Evolutionary conservation across 2,797 vertebrate genomes (phyloP).

Genomic region (Telmatherina bonti): DNA sequence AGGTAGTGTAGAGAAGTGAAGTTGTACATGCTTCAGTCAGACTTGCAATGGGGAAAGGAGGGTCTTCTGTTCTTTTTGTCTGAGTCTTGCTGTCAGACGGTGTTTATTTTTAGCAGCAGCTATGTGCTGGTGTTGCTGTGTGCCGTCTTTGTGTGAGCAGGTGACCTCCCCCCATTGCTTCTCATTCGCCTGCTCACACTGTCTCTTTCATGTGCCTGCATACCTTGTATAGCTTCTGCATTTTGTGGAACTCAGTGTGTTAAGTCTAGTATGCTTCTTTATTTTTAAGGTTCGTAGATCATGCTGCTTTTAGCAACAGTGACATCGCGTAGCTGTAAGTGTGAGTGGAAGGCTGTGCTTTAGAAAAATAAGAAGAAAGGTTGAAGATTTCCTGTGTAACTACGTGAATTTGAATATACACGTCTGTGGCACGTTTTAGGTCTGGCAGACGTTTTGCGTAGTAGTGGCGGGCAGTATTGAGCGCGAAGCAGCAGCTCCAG

Average conservation of each 20-base stretch:
- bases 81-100: constrained; percentile 46
- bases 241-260: constrained; percentile 15
- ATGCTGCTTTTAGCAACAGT: not conserved
- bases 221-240: constrained; percentile 10
- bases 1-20: constrained; percentile 37
- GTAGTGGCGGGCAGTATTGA: constrained; percentile 66
- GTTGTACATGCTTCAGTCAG: constrained; percentile 39
- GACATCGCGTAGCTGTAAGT: not conserved
- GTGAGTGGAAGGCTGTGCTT: not conserved
- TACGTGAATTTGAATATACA: constrained; percentile 38
- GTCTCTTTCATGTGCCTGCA: constrained; percentile 24
- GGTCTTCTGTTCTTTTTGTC: constrained; percentile 60
- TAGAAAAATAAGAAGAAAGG: constrained; percentile 30
- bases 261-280: not conserved
- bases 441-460: constrained; percentile 61
- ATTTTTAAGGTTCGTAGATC: constrained; percentile 7
- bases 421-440: constrained; percentile 43
- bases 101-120: constrained; percentile 85
- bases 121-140: constrained; percentile 77
- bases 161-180: constrained; percentile 55
- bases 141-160: constrained; percentile 74
- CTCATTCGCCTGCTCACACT: constrained; percentile 27
- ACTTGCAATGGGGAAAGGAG: constrained; percentile 57
- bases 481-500: constrained; percentile 68
- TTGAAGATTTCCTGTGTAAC: constrained; percentile 45